Conservation (phyloP, 1,140 invertebrate genomes). For the Centruroides sculpturatus region DNA sequence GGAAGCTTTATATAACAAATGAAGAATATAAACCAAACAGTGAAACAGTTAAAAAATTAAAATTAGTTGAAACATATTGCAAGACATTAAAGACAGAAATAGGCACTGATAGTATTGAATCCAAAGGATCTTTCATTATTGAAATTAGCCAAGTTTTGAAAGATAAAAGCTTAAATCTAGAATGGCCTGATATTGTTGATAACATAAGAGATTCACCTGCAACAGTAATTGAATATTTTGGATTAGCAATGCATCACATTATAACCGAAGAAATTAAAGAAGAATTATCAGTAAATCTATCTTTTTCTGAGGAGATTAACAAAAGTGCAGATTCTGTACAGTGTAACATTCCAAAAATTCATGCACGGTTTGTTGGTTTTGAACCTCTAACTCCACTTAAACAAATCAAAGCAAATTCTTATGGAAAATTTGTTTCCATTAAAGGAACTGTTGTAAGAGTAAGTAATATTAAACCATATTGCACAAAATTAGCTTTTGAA, state of each 20-base stretch:
- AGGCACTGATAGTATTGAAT: slow-evolving; percentile 43
- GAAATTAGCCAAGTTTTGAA: slow-evolving; percentile 45
- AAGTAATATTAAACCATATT: slow-evolving; percentile 53
- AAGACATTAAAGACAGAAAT: slow-evolving; percentile 35
- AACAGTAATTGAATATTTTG: slow-evolving; percentile 45
- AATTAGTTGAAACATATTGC: slow-evolving; percentile 39
- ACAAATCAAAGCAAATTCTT: slow-evolving; percentile 59
- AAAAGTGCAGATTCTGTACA: slow-evolving; percentile 1
- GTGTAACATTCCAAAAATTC: slow-evolving; percentile 34
- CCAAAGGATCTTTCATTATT: slow-evolving; percentile 42
- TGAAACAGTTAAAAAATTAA: slow-evolving; percentile 34
- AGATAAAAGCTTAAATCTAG: slow-evolving; percentile 39
- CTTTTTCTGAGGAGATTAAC: not conserved
- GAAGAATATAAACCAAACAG: slow-evolving; percentile 36
- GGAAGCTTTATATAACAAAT: slow-evolving; percentile 51
- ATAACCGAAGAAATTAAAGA: slow-evolving; percentile 26
- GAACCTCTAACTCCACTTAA: slow-evolving; percentile 48
- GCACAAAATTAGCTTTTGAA: slow-evolving; percentile 60
- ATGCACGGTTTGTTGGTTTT: slow-evolving; percentile 53
- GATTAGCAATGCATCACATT: slow-evolving; percentile 56
- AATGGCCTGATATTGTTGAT: slow-evolving; percentile 44
- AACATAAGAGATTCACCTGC: slow-evolving; percentile 49
- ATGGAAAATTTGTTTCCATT: slow-evolving; percentile 66
- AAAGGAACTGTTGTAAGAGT: slow-evolving; percentile 75
- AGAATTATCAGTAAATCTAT: not conserved